A percentile compares a stretch with the other conserved stretches of the same genome.
Evolutionary conservation across 1,140 invertebrate genomes (phyloP).

Genomic region (Drosophila parvula): DNA sequence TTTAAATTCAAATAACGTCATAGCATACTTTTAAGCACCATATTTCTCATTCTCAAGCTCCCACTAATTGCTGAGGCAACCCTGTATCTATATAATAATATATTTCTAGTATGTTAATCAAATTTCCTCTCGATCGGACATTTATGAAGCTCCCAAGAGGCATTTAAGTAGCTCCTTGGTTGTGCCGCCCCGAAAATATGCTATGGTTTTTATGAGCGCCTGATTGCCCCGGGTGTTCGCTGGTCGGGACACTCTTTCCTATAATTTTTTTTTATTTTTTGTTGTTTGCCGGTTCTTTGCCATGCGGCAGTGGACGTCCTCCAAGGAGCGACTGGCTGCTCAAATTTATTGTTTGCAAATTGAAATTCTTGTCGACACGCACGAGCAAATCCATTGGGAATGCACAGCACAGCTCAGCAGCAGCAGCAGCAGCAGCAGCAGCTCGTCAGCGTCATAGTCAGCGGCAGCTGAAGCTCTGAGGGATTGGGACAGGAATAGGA

Average conservation of each 20-base stretch:
- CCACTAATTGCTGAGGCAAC: not conserved
- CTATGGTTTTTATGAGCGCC: not conserved
- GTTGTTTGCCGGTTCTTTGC: conserved; percentile 1
- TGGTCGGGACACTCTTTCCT: conserved; percentile 13
- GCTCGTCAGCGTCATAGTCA: conserved; percentile 56
- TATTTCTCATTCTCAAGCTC: too few species aligned
- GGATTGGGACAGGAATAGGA: conserved; percentile 6
- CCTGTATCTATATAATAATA: not conserved
- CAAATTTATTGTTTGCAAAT: conserved; percentile 82
- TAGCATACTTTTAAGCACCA: not conserved
- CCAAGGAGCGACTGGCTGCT: conserved; percentile 64
- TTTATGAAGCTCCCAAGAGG: not conserved
- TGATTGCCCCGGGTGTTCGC: conserved; percentile 3
- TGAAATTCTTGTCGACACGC: conserved; percentile 82
- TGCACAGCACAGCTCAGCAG: conserved; percentile 52
- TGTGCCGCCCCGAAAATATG: not conserved
- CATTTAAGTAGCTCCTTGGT: not conserved
- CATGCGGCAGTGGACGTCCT: conserved; percentile 31
- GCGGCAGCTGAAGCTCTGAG: conserved; percentile 8
- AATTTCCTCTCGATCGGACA: not conserved
- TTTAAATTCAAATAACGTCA: not conserved
- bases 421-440: conserved; percentile 22
- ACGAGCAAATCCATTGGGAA: conserved; percentile 77
- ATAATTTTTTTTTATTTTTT: conserved; percentile 8
- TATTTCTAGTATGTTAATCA: too few species aligned